These are phyloP conservation scores for Ferrisia virgata DNA, from an alignment of 2,888 invertebrate genomes.

Conservation along the genomic window DNA sequence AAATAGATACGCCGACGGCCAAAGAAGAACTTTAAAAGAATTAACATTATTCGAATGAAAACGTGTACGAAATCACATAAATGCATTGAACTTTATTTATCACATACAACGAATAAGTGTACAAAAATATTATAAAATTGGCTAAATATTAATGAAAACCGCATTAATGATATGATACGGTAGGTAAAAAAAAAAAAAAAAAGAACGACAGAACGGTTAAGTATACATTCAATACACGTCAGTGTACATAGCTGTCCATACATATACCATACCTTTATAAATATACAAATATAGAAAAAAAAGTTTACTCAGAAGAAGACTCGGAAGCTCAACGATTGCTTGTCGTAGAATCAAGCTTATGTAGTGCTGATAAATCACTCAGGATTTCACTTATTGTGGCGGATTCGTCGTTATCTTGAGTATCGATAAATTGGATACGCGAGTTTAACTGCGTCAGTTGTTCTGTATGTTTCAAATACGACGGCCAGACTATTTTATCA, in stretches of 20 bases:
- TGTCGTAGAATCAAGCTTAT: not conserved
- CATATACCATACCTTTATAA: not conserved
- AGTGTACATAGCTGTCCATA: not conserved
- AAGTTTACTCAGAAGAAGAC: not conserved
- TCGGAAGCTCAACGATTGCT: not conserved
- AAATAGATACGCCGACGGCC: too few species aligned
- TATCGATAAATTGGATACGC: slow-evolving; percentile 16
- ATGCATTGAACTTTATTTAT: not conserved
- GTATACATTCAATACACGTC: not conserved
- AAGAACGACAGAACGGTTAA: too few species aligned
- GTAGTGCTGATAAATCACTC: not conserved
- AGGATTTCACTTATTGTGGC: not conserved
- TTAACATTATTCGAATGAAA: too few species aligned
- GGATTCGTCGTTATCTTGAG: not conserved
- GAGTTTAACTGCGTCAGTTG: not conserved
- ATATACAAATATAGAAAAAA: not conserved
- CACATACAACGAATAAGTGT: not conserved
- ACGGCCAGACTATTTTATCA: slow-evolving; percentile 34
- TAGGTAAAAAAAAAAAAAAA: not conserved
- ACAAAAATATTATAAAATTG: not conserved
- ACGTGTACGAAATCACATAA: too few species aligned
- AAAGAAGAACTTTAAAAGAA: too few species aligned
- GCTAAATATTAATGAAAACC: not conserved
- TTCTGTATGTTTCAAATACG: slow-evolving; percentile 6
- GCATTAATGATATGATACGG: not conserved